Percentiles rank a stretch among this genome's conserved stretches.
Evolutionary conservation across 2,113 vertebrate species (phyloP).

Genomic region (Orycteropus afer): DNA sequence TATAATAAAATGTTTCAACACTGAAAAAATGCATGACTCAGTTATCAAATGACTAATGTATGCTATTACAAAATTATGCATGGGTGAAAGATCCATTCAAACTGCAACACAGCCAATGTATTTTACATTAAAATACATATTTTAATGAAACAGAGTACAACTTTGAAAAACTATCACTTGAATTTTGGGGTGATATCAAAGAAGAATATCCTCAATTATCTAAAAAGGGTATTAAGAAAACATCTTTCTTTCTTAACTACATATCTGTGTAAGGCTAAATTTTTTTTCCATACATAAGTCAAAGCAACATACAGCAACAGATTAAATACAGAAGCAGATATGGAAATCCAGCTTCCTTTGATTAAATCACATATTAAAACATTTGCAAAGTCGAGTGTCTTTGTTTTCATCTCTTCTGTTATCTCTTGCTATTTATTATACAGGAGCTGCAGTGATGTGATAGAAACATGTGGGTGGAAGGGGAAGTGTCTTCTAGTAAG

Average conservation of each 20-base stretch:
- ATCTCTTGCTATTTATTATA: not conserved
- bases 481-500: not conserved
- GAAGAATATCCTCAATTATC: not conserved
- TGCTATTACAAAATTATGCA: not conserved
- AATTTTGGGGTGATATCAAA: not conserved
- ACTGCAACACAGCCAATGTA: not conserved
- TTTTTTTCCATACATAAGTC: not conserved
- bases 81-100: not conserved
- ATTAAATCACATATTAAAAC: not conserved
- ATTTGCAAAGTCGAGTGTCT: not conserved
- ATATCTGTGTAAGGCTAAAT: too few relatives aligned
- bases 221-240: not conserved
- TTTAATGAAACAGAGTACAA: not conserved
- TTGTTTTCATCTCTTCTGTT: not conserved
- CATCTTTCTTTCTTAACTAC: not conserved
- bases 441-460: not conserved
- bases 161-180: not conserved
- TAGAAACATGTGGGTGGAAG: not conserved
- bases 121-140: too few relatives aligned
- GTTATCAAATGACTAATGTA: not conserved
- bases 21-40: not conserved
- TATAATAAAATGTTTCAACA: not conserved
- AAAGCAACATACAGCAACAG: not conserved
- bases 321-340: not conserved
- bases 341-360: not conserved